These are phyloP conservation scores for Propsilocerus akamusi DNA, from an alignment of 1,140 invertebrate species.

Conservation along the genomic window DNA sequence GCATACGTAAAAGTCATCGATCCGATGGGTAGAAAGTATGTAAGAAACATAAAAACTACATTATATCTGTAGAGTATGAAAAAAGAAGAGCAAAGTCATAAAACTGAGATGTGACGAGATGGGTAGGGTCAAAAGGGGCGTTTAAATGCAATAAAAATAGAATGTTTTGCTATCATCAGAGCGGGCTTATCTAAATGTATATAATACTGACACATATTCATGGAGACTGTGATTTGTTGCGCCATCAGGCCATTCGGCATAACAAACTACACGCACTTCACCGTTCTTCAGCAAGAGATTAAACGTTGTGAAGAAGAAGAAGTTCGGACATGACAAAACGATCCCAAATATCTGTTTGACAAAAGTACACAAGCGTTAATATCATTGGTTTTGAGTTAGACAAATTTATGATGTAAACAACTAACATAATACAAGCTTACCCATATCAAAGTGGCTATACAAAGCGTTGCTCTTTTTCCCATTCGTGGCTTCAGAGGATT, in stretches of 20 bases:
- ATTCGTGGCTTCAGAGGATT: constrained; percentile 70
- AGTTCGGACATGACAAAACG: constrained; percentile 60
- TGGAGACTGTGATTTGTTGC: constrained; percentile 42
- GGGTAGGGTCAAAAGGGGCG: too few relatives aligned
- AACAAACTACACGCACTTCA: constrained; percentile 55
- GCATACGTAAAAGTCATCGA: constrained; percentile 86
- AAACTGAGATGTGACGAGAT: too few relatives aligned
- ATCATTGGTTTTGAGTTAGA: too few relatives aligned
- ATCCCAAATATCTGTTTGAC: constrained; percentile 28
- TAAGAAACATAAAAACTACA: constrained; percentile 68
- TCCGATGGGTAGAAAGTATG: constrained; percentile 83
- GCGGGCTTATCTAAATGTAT: too few relatives aligned
- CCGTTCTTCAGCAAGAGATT: constrained; percentile 25
- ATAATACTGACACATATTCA: constrained; percentile 58
- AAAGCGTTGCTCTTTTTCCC: constrained; percentile 60
- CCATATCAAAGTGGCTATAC: constrained; percentile 69
- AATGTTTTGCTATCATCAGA: too few relatives aligned
- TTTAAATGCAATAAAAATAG: too few relatives aligned
- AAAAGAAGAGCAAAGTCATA: too few relatives aligned
- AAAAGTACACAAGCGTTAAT: too few relatives aligned
- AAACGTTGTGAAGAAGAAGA: constrained; percentile 61
- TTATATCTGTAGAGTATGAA: constrained; percentile 54
- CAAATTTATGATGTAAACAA: not conserved
- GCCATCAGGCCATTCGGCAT: constrained; percentile 61
- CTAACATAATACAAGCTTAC: constrained; percentile 17